Evolutionary conservation across 2,113 vertebrate species (phyloP).

Genomic region (Clinocottus analis): DNA sequence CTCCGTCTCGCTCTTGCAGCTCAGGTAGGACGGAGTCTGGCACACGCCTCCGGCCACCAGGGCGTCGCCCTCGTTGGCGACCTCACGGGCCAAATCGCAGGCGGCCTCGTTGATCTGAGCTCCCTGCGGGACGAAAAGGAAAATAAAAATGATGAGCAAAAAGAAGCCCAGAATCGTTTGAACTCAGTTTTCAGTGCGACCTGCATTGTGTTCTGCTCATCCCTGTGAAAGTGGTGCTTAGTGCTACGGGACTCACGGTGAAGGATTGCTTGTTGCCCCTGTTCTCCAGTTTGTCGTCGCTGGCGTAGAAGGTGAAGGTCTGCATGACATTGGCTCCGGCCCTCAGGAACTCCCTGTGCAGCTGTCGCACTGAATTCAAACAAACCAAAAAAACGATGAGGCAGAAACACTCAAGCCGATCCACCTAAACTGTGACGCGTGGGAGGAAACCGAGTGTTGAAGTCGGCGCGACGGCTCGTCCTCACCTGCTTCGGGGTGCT

Average conservation of each 20-base stretch:
- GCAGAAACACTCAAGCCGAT: neutral
- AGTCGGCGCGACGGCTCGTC: neutral
- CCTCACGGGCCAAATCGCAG: constrained; percentile 93
- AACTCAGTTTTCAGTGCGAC: neutral
- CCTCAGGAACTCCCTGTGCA: constrained; percentile 96
- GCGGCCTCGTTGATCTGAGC: constrained; percentile 96
- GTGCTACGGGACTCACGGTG: constrained; percentile 84
- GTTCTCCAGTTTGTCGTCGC: constrained; percentile 98
- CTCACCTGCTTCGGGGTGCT: constrained; percentile 95
- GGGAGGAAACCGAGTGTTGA: too few relatives aligned
- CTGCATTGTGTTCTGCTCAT: neutral
- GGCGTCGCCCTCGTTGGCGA: constrained; percentile 92
- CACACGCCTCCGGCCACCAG: constrained; percentile 97
- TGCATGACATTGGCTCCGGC: constrained; percentile 95
- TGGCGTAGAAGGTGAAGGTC: constrained; percentile 98
- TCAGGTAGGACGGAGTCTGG: constrained; percentile 97
- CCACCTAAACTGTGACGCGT: neutral
- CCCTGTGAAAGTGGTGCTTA: neutral
- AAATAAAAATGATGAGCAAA: neutral
- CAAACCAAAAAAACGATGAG: neutral
- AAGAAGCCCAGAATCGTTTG: neutral
- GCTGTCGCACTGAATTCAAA: constrained; percentile 88
- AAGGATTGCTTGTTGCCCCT: constrained; percentile 91
- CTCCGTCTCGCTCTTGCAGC: constrained; percentile 92
- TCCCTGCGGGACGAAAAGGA: constrained; percentile 77